A percentile compares a stretch with the other conserved stretches of the same genome.
phyloP scores from a whole-genome alignment of 2,797 vertebrate genomes.

The Lindbergichthys nudifrons region DNA sequence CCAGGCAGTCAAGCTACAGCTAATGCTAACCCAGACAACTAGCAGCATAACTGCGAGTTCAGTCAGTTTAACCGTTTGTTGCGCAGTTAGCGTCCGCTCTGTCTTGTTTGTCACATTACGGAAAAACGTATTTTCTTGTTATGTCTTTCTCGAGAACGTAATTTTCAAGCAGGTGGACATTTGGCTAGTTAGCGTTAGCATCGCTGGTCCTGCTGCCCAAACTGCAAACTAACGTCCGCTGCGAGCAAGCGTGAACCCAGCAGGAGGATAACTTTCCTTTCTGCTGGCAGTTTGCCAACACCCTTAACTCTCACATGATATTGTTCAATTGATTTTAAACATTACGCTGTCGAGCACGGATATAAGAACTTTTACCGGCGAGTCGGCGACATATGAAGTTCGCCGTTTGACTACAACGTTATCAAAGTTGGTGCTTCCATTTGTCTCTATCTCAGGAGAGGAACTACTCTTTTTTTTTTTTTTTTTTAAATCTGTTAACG shows the following conservation, averaged over 20 bases:
- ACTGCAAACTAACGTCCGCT: conserved; percentile 34
- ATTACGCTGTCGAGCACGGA: neutral
- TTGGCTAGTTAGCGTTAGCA: conserved; percentile 59
- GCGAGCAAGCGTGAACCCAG: neutral
- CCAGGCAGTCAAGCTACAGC: conserved; percentile 41
- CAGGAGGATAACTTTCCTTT: conserved; percentile 29
- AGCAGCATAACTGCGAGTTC: conserved; percentile 24
- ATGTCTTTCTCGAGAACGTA: neutral
- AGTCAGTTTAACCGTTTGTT: conserved; percentile 7
- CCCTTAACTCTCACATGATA: fast-evolving
- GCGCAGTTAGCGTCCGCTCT: neutral
- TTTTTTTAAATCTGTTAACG: neutral
- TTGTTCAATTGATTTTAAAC: neutral
- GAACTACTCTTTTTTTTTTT: too few species aligned
- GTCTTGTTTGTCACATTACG: neutral
- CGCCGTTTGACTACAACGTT: neutral
- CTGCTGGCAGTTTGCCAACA: neutral
- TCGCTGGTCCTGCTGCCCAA: conserved; percentile 26
- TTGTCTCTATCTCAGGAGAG: neutral
- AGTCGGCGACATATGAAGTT: neutral
- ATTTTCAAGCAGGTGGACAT: conserved; percentile 51
- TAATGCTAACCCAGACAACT: conserved; percentile 60
- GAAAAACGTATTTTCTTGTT: neutral
- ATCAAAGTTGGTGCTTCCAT: neutral
- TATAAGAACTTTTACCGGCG: conserved; percentile 12